Evolutionary conservation across 2,888 invertebrate species (phyloP), one percentile per base, ranked within the genome.

Genomic region (Nycteola revayana): DNA sequence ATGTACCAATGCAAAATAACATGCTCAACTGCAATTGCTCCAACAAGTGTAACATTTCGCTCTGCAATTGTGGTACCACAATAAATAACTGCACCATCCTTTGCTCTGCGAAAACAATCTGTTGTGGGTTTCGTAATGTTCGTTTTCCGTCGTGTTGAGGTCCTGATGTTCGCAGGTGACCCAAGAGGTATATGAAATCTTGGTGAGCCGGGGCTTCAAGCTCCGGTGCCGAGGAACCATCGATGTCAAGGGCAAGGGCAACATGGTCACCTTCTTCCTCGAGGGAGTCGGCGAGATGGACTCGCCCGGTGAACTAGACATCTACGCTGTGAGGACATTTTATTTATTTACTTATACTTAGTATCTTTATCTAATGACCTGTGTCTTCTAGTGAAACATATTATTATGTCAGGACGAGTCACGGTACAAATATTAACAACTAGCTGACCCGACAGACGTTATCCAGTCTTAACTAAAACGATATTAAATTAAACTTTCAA

Each of bases 231-330:
- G 98, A 2, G 98, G 98, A 9, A 92, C 92, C 42, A 94, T 98
- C 32, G 93, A 95, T 64, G 97, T 98, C 7, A 98, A 98, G 80
- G 98, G 98, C 35, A 98, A 98, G 78, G 98, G 97, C 9, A 94
- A 95, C 52, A 98, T 98, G 97, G 91, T 96, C 46, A 98, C 97
- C 0, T 97, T 94, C 82, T 96, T 96, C 75, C 88, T 96, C 31
- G 91, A 93, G 6, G 93, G 90, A 2, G 32, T 77, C 7, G 83
- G 83, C 1, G 70, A 73, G 17, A 59, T 63, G 3, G 32, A 47
- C 3, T 36, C 49, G 1, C 56, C 60, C 0, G 60, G 42, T 1
- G 26, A 53, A 1, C 40, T 32, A 1, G 80, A 83, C 17, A 59
- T 75, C n/a, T 85, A 83, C 52, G 44, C 41, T 1, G 86, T 84